These are phyloP conservation scores for Staurois parvus DNA, from an alignment of 2,797 vertebrate species.

Conservation along the genomic window DNA sequence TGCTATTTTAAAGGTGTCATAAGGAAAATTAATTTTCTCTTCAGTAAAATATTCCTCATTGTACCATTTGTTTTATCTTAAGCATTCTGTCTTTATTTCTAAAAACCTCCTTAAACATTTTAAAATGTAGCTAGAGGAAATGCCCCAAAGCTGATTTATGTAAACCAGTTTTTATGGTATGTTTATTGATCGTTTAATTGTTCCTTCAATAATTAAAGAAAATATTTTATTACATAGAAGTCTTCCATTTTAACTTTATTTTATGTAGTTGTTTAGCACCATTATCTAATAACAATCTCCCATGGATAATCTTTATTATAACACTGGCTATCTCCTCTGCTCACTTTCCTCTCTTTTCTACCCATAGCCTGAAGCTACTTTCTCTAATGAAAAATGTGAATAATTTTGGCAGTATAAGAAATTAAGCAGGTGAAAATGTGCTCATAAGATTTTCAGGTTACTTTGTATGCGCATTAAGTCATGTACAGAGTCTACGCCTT, in stretches of 20 bases:
- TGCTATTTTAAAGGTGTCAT: no score
- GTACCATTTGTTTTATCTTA: no score
- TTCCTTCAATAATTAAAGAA: background rate
- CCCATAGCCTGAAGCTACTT: constrained; percentile 4
- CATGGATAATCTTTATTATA: constrained; percentile 8
- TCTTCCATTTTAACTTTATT: background rate
- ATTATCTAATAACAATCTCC: background rate
- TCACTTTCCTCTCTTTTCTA: background rate
- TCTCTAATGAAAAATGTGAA: constrained; percentile 50
- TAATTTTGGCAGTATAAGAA: constrained; percentile 35
- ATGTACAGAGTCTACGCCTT: background rate
- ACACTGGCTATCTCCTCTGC: background rate
- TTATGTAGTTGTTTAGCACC: background rate
- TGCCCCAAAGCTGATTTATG: background rate
- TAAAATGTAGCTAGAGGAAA: no score
- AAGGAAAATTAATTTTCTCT: no score
- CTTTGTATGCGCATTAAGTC: constrained; percentile 22
- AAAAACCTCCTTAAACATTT: no score
- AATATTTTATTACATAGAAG: background rate
- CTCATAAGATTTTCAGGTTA: constrained; percentile 20
- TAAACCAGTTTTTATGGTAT: background rate
- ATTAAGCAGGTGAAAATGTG: constrained; percentile 34
- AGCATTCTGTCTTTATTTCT: no score
- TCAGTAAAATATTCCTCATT: no score
- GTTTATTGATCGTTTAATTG: background rate